Percentiles rank a stretch among this genome's conserved stretches.
Conservation (phyloP, 2,797 vertebrate species). For the Avahi laniger region DNA sequence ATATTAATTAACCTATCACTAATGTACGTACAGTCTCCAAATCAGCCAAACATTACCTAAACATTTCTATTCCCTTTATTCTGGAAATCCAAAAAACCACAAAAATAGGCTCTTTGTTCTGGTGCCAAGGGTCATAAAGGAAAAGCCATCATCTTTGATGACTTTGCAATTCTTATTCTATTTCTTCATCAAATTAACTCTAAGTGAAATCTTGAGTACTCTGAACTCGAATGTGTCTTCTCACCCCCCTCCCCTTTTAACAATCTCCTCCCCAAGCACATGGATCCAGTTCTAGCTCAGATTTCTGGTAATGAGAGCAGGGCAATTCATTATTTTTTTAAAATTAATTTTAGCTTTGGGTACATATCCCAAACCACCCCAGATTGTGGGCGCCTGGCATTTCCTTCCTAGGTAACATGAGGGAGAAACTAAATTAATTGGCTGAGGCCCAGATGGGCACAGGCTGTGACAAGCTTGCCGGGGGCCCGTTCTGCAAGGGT, state of each 20-base stretch:
- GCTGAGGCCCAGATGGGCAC: conserved; percentile 14
- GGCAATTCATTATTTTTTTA: conserved; percentile 61
- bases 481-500: not conserved
- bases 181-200: conserved; percentile 68
- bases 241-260: not conserved
- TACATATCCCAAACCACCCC: conserved; percentile 54
- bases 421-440: conserved; percentile 15
- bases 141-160: conserved; percentile 76
- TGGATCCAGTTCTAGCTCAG: conserved; percentile 48
- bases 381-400: conserved; percentile 11
- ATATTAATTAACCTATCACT: conserved; percentile 79
- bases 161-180: conserved; percentile 72
- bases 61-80: conserved; percentile 67
- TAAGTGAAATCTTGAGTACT: conserved; percentile 40
- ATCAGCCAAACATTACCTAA: conserved; percentile 72
- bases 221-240: conserved; percentile 27
- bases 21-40: conserved; percentile 43
- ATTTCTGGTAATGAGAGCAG: conserved; percentile 52
- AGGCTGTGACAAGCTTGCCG: not conserved
- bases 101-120: conserved; percentile 75
- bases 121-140: conserved; percentile 75
- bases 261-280: not conserved
- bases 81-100: conserved; percentile 66
- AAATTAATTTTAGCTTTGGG: conserved; percentile 49
- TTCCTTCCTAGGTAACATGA: conserved; percentile 45